Evolutionary conservation across 2,888 invertebrate genomes (phyloP).

Genomic region (Ophion ellenae): DNA sequence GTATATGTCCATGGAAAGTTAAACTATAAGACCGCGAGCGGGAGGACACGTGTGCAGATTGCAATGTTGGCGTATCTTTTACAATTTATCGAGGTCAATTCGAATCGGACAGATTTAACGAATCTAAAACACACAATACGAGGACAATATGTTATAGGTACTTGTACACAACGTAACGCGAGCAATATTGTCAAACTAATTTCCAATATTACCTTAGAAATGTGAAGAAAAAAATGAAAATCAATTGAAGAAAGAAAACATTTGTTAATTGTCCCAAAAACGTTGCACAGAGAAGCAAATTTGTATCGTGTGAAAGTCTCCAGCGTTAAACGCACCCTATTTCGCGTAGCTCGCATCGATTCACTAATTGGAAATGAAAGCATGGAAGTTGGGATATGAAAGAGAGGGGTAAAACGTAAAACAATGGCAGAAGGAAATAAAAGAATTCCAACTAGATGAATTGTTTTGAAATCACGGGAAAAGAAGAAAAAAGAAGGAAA

Average conservation of each 20-base stretch:
- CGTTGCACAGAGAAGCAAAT: constrained; percentile 63
- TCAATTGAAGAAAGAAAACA: constrained; percentile 19
- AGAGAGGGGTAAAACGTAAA: constrained; percentile 46
- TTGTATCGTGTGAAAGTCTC: constrained; percentile 60
- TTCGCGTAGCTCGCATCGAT: constrained; percentile 58
- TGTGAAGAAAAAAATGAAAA: constrained; percentile 5
- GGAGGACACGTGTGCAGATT: constrained; percentile 33
- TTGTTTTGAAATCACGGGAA: constrained; percentile 67
- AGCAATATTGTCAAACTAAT: constrained; percentile 68
- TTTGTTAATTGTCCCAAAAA: constrained; percentile 58
- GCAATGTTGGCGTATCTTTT: constrained; percentile 41
- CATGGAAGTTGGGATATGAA: constrained; percentile 47
- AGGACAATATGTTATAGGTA: constrained; percentile 69
- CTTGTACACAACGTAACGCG: constrained; percentile 67
- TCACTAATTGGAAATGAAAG: constrained; percentile 48
- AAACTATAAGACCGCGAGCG: neutral
- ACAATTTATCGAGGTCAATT: constrained; percentile 64
- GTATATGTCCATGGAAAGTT: constrained; percentile 32
- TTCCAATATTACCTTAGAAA: constrained; percentile 35
- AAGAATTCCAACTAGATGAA: constrained; percentile 55
- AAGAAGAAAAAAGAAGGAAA: constrained; percentile 47
- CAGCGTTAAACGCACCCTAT: constrained; percentile 46
- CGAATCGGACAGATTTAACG: constrained; percentile 56
- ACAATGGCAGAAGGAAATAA: neutral
- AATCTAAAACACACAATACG: constrained; percentile 65